Base-by-base conservation (phyloP, 2,888 invertebrate species). In the Metallyticus violacea region DNA sequence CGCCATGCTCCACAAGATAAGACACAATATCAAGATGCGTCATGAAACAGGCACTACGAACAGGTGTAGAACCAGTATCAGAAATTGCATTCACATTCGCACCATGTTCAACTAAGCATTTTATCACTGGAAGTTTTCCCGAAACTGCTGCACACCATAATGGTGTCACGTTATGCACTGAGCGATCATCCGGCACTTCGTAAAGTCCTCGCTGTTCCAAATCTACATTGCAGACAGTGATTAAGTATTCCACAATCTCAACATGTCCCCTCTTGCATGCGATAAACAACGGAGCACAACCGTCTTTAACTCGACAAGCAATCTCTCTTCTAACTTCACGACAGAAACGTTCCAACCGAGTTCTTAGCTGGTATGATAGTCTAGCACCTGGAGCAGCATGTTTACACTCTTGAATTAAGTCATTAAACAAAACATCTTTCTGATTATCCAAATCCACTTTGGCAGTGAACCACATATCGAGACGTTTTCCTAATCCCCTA, bases 101-200 rank as follows among this genome's bases (percentile, higher is more conserved):
- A 87, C 96, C 97, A 89, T 96, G 95, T 87, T 94, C 93, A 26
- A 97, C 94, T 86, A 98, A 93, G 91, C 95, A 95, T 90, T 96
- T 95, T 85, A 98, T 95, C 89, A 97, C 96, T 79, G 93, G 93
- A 22, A 97, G 91, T 89, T 96, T 95, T 22, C 97, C 97, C 6
- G 96, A 95, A 1, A 98, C 98, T 4, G 97, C 96, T 1, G 98
- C 97, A 92, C 96, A 96, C 98, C 98, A 98, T 87, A 98, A 93
- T 30, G 98, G 97, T 22, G 97, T 97, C 2, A 97, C 98, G 90
- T 94, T 94, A 92, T 98, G 98, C 89, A 94, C 94, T 62, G 95
- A 94, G 90, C 94, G 94, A 91, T 97, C 98, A 91, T 97, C 97
- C 9, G 96, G 95, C 81, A 97, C 96, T 93, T 97, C 97, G 91